Conservation (phyloP, 2,113 vertebrate species). For the Rostratula benghalensis region DNA sequence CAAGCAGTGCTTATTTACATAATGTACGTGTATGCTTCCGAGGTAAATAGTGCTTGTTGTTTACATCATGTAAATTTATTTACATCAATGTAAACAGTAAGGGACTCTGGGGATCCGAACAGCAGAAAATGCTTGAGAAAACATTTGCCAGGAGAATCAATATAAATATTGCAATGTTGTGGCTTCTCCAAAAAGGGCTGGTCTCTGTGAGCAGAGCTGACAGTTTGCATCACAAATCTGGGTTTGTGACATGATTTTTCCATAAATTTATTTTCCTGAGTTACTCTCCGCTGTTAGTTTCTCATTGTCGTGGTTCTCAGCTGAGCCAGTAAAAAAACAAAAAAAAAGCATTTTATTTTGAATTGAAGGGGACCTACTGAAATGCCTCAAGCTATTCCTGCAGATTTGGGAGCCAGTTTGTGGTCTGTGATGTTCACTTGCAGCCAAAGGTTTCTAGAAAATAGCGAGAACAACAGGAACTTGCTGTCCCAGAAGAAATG, state of each 20-base stretch:
- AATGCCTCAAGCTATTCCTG: background rate
- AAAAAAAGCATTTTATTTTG: rapidly evolving
- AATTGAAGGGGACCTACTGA: background rate
- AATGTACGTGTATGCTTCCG: too few relatives aligned
- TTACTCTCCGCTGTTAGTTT: background rate
- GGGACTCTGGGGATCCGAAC: background rate
- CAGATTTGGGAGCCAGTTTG: background rate
- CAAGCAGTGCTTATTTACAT: too few relatives aligned
- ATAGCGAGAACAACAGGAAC: background rate
- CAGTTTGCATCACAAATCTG: background rate
- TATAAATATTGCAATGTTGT: background rate
- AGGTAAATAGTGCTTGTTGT: too few relatives aligned
- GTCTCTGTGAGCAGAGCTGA: background rate
- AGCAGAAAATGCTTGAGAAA: background rate
- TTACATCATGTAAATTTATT: background rate
- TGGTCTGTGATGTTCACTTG: background rate
- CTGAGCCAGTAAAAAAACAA: background rate
- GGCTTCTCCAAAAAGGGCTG: background rate
- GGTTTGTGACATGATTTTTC: background rate
- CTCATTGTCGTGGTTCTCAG: background rate
- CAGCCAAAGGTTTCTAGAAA: background rate
- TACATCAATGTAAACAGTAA: background rate
- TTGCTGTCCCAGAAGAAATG: background rate
- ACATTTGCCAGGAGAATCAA: background rate
- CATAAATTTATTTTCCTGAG: background rate